A percentile compares a stretch with the other conserved stretches of the same genome.
These are phyloP conservation scores for Schizopygopsis malacanthus DNA, from an alignment of 2,797 vertebrate genomes.

Conservation along the genomic window DNA sequence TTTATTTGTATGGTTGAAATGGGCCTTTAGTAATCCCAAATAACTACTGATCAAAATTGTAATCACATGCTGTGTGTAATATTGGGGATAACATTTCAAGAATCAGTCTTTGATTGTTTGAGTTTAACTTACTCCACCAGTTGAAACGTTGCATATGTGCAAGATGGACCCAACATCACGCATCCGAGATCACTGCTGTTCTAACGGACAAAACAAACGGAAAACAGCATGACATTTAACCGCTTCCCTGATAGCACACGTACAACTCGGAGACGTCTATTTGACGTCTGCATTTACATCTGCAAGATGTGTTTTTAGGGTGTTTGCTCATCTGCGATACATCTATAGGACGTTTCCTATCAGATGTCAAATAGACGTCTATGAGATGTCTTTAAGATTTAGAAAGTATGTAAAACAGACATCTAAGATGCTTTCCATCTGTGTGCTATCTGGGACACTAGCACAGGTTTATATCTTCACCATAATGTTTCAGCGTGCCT, in stretches of 20 bases:
- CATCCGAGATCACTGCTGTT: constrained; percentile 77
- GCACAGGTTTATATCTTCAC: not conserved
- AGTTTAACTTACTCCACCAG: constrained; percentile 90
- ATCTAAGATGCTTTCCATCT: no score
- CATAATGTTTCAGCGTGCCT: not conserved
- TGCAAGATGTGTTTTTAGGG: not conserved
- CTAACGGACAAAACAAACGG: constrained; percentile 54
- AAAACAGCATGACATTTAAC: constrained; percentile 4
- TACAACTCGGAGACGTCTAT: not conserved
- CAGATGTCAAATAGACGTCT: no score
- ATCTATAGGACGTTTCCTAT: no score
- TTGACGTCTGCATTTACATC: not conserved
- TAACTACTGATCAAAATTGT: not conserved
- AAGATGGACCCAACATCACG: constrained; percentile 89
- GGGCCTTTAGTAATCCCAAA: not conserved
- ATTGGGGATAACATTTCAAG: not conserved
- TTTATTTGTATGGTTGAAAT: not conserved
- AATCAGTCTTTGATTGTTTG: not conserved
- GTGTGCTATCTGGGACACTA: not conserved
- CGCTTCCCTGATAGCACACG: not conserved
- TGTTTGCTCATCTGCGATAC: not conserved
- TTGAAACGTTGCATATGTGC: constrained; percentile 92
- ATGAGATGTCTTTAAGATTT: no score
- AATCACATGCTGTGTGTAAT: not conserved
- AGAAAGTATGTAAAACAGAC: no score